A percentile compares a stretch with the other conserved stretches of the same genome.
Conservation (phyloP, 2,888 invertebrate genomes). For the Drosophila prostipennis region DNA sequence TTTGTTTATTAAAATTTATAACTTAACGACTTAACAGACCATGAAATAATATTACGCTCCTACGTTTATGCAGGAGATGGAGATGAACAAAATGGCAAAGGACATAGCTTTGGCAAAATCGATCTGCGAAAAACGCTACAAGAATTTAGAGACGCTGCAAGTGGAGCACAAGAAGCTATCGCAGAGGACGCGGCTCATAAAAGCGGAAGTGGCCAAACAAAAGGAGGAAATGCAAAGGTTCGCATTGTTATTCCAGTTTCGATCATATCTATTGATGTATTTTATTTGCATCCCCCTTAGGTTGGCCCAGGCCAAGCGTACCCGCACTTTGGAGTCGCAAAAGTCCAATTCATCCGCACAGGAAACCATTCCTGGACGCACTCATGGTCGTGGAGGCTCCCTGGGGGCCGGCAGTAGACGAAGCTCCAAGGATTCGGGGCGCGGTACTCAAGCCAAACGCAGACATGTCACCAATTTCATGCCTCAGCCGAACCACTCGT, state of each 20-base stretch:
- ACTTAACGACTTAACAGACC: too few species aligned
- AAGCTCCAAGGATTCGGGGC: background rate
- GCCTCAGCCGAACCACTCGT: conserved; percentile 48
- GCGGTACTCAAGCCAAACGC: background rate
- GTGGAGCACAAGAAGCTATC: conserved; percentile 47
- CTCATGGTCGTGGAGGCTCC: background rate
- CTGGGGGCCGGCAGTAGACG: background rate
- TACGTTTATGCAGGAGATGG: conserved; percentile 24
- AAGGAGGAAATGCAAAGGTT: conserved; percentile 27
- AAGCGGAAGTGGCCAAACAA: conserved; percentile 23
- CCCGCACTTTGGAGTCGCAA: background rate
- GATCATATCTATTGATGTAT: background rate
- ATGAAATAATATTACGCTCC: background rate
- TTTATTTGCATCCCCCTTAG: background rate
- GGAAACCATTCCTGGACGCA: too few species aligned
- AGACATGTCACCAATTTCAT: conserved; percentile 44
- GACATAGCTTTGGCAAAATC: conserved; percentile 36
- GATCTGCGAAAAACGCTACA: conserved; percentile 45
- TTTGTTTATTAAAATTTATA: too few species aligned
- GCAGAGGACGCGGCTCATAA: conserved; percentile 39
- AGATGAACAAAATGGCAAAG: conserved; percentile 26
- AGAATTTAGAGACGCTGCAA: conserved; percentile 37
- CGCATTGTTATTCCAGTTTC: background rate
- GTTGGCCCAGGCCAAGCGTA: background rate
- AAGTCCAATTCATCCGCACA: background rate